phyloP scores from a whole-genome alignment of 2,888 invertebrate genomes.

The Melanophora roralis region DNA sequence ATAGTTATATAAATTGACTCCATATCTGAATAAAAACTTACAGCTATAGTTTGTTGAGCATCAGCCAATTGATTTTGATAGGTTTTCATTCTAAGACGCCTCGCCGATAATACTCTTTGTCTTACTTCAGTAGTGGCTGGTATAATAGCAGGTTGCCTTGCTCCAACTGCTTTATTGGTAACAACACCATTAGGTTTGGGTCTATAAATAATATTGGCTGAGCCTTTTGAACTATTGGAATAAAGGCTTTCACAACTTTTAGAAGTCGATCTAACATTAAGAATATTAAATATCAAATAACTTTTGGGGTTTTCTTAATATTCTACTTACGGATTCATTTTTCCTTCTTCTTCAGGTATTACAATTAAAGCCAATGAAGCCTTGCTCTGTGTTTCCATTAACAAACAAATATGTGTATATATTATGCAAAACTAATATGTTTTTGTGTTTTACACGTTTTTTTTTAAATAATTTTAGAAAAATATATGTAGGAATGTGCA shows the following conservation, averaged over 20 bases:
- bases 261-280: slow-evolving; percentile 68
- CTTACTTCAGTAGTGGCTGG: slow-evolving; percentile 75
- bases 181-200: slow-evolving; percentile 65
- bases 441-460: neutral
- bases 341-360: slow-evolving; percentile 68
- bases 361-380: slow-evolving; percentile 79
- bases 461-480: slow-evolving; percentile 22
- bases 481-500: slow-evolving; percentile 28
- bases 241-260: slow-evolving; percentile 78
- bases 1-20: no score
- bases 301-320: neutral
- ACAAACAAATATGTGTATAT: neutral
- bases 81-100: slow-evolving; percentile 85
- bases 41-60: slow-evolving; percentile 87
- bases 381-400: slow-evolving; percentile 72
- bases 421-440: slow-evolving; percentile 1
- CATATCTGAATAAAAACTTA: slow-evolving; percentile 73
- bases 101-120: slow-evolving; percentile 86
- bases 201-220: slow-evolving; percentile 71
- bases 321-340: slow-evolving; percentile 73
- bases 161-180: slow-evolving; percentile 49
- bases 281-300: neutral
- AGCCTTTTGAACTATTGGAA: slow-evolving; percentile 75
- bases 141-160: slow-evolving; percentile 69
- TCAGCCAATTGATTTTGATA: slow-evolving; percentile 88